A percentile compares a stretch with the other conserved stretches of the same genome.
phyloP scores from a whole-genome alignment of 2,113 vertebrate species.

The Nanorana parkeri region DNA sequence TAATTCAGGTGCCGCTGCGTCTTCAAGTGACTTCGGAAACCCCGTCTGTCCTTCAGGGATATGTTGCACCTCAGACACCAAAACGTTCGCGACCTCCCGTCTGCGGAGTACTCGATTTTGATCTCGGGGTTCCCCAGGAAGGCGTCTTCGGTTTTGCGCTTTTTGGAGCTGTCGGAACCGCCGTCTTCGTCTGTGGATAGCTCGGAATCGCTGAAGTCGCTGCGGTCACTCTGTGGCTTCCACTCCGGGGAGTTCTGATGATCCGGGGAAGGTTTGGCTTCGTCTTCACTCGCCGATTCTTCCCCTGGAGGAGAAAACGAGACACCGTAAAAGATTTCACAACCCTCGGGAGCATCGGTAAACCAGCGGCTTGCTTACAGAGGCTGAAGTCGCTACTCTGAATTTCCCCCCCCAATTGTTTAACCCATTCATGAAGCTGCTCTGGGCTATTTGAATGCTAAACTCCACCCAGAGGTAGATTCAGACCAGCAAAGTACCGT shows the following conservation, averaged over 20 bases:
- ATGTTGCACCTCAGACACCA: conserved; percentile 11
- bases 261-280: background rate
- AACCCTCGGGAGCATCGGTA: background rate
- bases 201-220: conserved; percentile 14
- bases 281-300: background rate
- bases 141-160: too few relatives aligned
- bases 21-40: background rate
- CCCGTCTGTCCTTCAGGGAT: background rate
- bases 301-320: background rate
- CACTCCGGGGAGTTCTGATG: conserved; percentile 7
- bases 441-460: too few relatives aligned
- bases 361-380: too few relatives aligned
- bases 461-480: too few relatives aligned
- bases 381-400: too few relatives aligned
- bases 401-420: too few relatives aligned
- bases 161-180: background rate
- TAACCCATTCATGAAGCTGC: too few relatives aligned
- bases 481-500: too few relatives aligned
- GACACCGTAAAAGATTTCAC: background rate
- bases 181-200: background rate
- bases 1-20: conserved; percentile 11
- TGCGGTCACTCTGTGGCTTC: background rate
- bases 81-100: background rate
- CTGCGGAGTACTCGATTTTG: too few relatives aligned
- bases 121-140: background rate